Conservation (phyloP, 1,140 invertebrate genomes). For the Drosophila sproati region DNA sequence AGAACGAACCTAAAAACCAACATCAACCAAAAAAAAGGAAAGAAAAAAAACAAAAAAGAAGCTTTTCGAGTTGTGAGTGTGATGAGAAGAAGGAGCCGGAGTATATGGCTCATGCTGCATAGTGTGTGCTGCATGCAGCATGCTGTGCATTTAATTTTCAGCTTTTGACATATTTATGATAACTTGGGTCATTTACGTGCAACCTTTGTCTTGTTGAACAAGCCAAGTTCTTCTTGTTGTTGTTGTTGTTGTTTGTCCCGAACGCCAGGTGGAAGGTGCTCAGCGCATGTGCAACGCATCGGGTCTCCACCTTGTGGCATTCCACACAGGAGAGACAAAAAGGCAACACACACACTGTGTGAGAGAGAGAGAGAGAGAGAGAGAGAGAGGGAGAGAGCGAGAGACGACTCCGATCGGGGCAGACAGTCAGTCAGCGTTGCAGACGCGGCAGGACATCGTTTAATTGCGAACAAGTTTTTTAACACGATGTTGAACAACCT, state of each 20-base stretch:
- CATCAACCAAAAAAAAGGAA: not conserved
- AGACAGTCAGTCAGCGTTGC: conserved; percentile 73
- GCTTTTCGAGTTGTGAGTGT: conserved; percentile 12
- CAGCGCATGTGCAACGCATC: conserved; percentile 49
- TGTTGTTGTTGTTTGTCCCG: conserved; percentile 13
- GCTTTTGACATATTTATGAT: conserved; percentile 85
- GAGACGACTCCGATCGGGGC: conserved; percentile 31
- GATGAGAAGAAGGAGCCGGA: conserved; percentile 3
- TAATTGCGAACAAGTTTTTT: conserved; percentile 85
- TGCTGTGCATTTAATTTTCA: conserved; percentile 83
- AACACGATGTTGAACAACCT: conserved; percentile 83
- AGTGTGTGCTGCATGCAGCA: conserved; percentile 46
- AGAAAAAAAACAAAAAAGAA: conserved; percentile 7
- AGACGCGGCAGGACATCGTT: conserved; percentile 83
- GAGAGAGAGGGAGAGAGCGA: conserved; percentile 2
- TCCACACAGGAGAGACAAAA: conserved; percentile 18
- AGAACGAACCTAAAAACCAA: conserved; percentile 34
- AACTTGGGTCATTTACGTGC: conserved; percentile 84
- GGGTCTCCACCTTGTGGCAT: conserved; percentile 38
- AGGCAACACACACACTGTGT: not conserved
- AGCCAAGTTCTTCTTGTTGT: conserved; percentile 30
- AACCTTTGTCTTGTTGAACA: conserved; percentile 77
- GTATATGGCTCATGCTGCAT: conserved; percentile 1
- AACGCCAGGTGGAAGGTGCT: conserved; percentile 78
- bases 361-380: not conserved